Percentiles rank a stretch among this genome's conserved stretches.
Evolutionary conservation across 2,797 vertebrate species (phyloP).

Genomic region (Syngnathus rostellatus): DNA sequence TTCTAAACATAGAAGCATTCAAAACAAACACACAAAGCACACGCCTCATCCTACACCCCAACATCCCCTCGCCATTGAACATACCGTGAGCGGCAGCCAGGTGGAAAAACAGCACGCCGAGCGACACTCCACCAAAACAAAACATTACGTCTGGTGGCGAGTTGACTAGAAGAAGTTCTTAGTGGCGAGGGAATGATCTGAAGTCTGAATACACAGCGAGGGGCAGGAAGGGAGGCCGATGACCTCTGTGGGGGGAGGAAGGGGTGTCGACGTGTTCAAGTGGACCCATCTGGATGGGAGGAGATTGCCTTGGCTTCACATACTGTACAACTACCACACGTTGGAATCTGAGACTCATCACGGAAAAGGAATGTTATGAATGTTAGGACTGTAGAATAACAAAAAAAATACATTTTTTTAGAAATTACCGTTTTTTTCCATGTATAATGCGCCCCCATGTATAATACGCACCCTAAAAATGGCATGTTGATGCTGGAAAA

Average conservation of each 20-base stretch:
- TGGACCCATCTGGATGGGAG: slow-evolving; percentile 1
- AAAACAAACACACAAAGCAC: background rate
- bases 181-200: slow-evolving; percentile 15
- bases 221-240: slow-evolving; percentile 20
- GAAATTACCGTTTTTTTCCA: too few relatives aligned
- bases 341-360: background rate
- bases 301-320: background rate
- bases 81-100: slow-evolving; percentile 38
- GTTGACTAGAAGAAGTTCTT: slow-evolving; percentile 13
- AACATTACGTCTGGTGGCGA: slow-evolving; percentile 34
- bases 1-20: slow-evolving; percentile 1
- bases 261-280: background rate
- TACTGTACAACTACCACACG: background rate
- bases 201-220: slow-evolving; percentile 23
- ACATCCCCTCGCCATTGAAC: background rate
- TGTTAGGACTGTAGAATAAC: background rate
- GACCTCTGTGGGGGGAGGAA: slow-evolving; percentile 15
- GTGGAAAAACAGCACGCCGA: slow-evolving; percentile 34
- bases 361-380: slow-evolving; percentile 2
- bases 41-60: background rate
- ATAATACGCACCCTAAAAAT: too few relatives aligned
- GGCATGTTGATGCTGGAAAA: too few relatives aligned
- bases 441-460: too few relatives aligned
- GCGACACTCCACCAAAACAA: slow-evolving; percentile 11
- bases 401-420: background rate